phyloP scores from a whole-genome alignment of 2,113 vertebrate genomes.

The Ovis canadensis region DNA sequence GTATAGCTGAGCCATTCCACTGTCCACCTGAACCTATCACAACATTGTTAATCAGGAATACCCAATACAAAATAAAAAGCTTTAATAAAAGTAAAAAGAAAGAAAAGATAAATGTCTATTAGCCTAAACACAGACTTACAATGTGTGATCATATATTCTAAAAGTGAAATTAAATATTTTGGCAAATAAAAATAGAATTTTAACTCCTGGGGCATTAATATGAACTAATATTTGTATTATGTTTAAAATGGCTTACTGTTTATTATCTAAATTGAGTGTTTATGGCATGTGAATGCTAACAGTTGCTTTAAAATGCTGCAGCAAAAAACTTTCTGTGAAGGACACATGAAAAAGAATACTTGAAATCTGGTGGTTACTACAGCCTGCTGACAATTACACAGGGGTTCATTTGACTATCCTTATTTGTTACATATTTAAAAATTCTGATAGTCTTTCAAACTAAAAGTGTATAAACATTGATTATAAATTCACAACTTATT shows the following conservation, averaged over 20 bases:
- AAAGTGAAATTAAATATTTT: background rate
- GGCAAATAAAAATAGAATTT: background rate
- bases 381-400: background rate
- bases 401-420: background rate
- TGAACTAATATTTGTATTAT: background rate
- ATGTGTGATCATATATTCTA: background rate
- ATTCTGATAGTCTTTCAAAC: background rate
- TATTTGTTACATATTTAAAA: background rate
- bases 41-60: background rate
- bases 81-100: background rate
- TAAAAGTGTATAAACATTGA: background rate
- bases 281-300: background rate
- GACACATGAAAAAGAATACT: background rate
- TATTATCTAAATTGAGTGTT: background rate
- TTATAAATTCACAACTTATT: background rate
- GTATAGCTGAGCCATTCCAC: background rate
- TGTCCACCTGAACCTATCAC: background rate
- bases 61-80: background rate
- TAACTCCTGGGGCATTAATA: background rate
- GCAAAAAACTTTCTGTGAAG: background rate
- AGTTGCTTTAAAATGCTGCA: background rate
- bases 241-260: background rate
- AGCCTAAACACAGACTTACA: background rate
- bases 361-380: background rate
- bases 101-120: background rate